Evolutionary conservation across 92 coral and sea anemone species (phyloP), one percentile per base, ranked within the genome.

Genomic region (Heliopora coerulea): DNA sequence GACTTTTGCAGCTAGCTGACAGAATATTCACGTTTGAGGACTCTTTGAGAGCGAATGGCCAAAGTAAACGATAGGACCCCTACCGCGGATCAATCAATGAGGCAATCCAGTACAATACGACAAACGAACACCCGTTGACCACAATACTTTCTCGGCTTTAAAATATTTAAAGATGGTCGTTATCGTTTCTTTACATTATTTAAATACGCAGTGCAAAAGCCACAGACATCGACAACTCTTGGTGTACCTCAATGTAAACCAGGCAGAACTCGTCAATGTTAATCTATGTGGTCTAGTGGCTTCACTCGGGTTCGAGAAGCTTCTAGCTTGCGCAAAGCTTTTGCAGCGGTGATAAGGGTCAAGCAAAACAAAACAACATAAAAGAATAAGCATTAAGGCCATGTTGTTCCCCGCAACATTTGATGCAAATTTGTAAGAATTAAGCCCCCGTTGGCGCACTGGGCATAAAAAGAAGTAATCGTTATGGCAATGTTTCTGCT

Each of bases 81-180:
- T 20, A 50, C 12, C 37, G 77, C 40, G 62, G 44, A n/a, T 35
- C 12, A 70, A 70, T 70, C 62, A 70, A 70, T 54, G 35, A 30
- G 29, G 33, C 77, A 54, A 70, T 70, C 63, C 33, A 18, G 40
- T 10, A 28, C 25, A 65, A 65, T 29, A 35, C 48, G 8, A 35
- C 18, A 27, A 1, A 15, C 57, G 74, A 30, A 44, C 58, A 44
- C 74, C 62, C 49, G 63, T 26, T 8, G 63, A 54, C 30, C 63
- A 52, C 62, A 20, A 24, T 15, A 32, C 40, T n/a, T 57, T 52
- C 30, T 44, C 4, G 33, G 42, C 49, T 37, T 70, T 70, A 41
- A 70, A 70, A 70, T 70, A 70, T 70, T 70, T 52, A 70, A 70
- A 9, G 34, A 30, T 26, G 13, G 49, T 58, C 54, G 62, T 70